Evolutionary conservation across 2,113 vertebrate species (phyloP), one percentile per base, ranked within the genome.

Genomic region (Dasyornis broadbenti): DNA sequence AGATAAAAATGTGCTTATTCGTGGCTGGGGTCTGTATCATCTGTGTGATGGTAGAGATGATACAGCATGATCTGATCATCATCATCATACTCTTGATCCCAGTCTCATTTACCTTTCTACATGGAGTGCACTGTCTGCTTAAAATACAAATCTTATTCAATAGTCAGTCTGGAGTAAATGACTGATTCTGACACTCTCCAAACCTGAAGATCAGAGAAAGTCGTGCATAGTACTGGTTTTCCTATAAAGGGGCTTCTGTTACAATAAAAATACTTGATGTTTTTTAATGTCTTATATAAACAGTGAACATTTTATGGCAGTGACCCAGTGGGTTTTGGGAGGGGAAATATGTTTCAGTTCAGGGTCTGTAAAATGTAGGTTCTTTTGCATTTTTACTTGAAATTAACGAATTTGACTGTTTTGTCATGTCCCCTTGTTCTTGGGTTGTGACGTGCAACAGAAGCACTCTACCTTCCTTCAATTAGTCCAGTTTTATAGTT

Each of bases 21-120:
- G 0, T 24, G 37, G 27, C 45, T 2, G 5, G 26, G 13, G 30
- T 50, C 27, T 35, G 6, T 33, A 37, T 23, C n/a, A 14, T 17
- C 40, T 14, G 13, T 72, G 26, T 37, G 14, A 22, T 37, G 31
- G n/a, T n/a, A n/a, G n/a, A n/a, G n/a, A n/a, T n/a, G n/a, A n/a
- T n/a, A n/a, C n/a, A n/a, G n/a, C 14, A 27, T 44, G 31, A 59
- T 31, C 26, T 77, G 53, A 45, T 73, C 44, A 49, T 75, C 17
- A 4, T 77, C 44, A 27, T 60, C 44, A 37, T 60, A 69, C 52
- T 91, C 31, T 64, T 21, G 2, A 33, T 86, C 65, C 21, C 53
- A 8, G 0, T 64, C 63, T 64, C 30, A 22, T 64, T 75, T 75
- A 15, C 49, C 31, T 65, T 60, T 72, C 49, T 65, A 19, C 31